Evolutionary conservation across 1,140 invertebrate species (phyloP).

Genomic region (Drosophila serrata): DNA sequence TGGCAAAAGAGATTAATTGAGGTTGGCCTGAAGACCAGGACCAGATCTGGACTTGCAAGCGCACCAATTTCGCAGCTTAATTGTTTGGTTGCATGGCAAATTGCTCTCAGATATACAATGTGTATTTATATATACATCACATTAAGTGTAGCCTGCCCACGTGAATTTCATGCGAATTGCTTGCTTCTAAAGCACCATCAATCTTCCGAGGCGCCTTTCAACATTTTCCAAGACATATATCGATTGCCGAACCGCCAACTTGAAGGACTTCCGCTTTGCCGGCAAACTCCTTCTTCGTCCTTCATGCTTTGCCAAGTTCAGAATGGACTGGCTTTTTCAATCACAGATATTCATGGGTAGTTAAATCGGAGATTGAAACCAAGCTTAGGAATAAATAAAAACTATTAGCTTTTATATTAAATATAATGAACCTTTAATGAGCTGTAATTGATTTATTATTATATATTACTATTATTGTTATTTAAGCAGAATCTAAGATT

Average conservation of each 20-base stretch:
- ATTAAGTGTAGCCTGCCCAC: conserved; percentile 12
- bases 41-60: conserved; percentile 46
- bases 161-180: conserved; percentile 40
- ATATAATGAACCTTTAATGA: too few relatives aligned
- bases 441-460: too few relatives aligned
- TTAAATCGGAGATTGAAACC: conserved; percentile 3
- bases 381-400: neutral
- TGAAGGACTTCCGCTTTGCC: conserved; percentile 42
- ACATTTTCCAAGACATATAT: conserved; percentile 35
- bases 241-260: conserved; percentile 28
- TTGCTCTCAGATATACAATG: conserved; percentile 23
- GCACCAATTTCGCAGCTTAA: conserved; percentile 64
- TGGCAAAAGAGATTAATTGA: conserved; percentile 76
- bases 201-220: conserved; percentile 45
- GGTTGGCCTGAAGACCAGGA: conserved; percentile 36
- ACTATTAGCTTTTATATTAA: too few relatives aligned
- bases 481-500: too few relatives aligned
- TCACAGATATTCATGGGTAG: neutral
- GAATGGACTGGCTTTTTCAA: neutral
- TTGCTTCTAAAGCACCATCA: conserved; percentile 35
- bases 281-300: conserved; percentile 13
- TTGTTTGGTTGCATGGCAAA: conserved; percentile 66
- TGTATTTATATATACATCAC: neutral
- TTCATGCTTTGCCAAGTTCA: neutral
- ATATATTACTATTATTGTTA: too few relatives aligned